A percentile compares a stretch with the other conserved stretches of the same genome.
These are phyloP conservation scores for Dallia pectoralis DNA, from an alignment of 2,797 vertebrate species.

Conservation along the genomic window DNA sequence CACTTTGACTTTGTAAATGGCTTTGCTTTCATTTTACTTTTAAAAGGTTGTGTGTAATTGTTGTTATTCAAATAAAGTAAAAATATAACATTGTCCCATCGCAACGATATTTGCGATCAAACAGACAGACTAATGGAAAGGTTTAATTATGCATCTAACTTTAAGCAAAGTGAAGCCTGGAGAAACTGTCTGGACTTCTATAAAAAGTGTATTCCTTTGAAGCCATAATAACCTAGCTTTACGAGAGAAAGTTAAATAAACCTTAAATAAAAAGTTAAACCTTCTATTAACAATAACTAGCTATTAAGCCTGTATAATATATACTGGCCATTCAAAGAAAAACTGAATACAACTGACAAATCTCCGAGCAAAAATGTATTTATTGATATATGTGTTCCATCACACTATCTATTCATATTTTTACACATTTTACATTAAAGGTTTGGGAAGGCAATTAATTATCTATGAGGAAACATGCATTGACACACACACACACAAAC, in stretches of 20 bases:
- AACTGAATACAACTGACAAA: slow-evolving; percentile 14
- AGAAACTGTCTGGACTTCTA: background rate
- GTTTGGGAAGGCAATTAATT: slow-evolving; percentile 47
- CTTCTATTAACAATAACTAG: background rate
- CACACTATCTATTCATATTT: slow-evolving; percentile 40
- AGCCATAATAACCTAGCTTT: background rate
- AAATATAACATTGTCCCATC: slow-evolving; percentile 14
- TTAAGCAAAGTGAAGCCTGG: background rate
- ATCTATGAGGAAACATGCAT: slow-evolving; percentile 68
- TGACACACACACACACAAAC: slow-evolving; percentile 38
- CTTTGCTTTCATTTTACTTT: slow-evolving; percentile 52
- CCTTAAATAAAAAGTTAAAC: too few relatives aligned
- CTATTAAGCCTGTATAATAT: slow-evolving; percentile 4
- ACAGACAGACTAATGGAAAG: background rate
- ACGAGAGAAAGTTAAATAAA: slow-evolving; percentile 5
- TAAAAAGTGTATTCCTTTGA: background rate
- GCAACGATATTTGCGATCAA: background rate
- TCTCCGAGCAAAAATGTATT: slow-evolving; percentile 50
- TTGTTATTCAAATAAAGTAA: slow-evolving; percentile 61
- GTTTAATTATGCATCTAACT: background rate
- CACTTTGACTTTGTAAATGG: slow-evolving; percentile 18
- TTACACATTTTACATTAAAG: slow-evolving; percentile 46
- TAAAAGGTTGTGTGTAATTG: slow-evolving; percentile 28
- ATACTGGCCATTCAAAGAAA: background rate
- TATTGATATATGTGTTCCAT: slow-evolving; percentile 65